A percentile compares a stretch with the other conserved stretches of the same genome.
phyloP scores from a whole-genome alignment of 37 sponge, comb jelly and placozoan species.

The Crambe crambe region DNA sequence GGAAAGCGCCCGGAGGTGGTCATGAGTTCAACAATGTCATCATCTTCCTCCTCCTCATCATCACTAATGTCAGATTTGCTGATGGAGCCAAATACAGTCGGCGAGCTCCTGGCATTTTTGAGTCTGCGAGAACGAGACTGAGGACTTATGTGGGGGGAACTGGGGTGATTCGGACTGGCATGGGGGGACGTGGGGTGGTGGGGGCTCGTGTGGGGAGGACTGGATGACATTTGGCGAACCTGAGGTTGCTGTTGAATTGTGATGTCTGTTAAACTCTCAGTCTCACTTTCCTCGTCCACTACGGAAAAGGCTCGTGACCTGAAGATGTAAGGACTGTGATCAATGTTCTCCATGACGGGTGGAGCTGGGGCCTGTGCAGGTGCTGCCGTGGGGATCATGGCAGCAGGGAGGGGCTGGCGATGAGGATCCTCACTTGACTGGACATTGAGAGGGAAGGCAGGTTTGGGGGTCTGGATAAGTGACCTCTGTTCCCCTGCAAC shows the following conservation, averaged over 20 bases:
- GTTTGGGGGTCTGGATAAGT: constrained; percentile 29
- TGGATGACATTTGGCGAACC: background rate
- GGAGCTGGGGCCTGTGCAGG: background rate
- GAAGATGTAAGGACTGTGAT: constrained; percentile 12
- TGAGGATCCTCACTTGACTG: background rate
- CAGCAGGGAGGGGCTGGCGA: background rate
- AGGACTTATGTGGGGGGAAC: constrained; percentile 23
- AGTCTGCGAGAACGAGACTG: constrained; percentile 41
- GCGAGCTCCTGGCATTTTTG: constrained; percentile 31
- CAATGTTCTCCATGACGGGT: constrained; percentile 14
- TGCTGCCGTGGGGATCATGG: background rate
- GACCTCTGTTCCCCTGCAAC: constrained; percentile 36
- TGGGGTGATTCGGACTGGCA: constrained; percentile 3
- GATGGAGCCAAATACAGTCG: constrained; percentile 10
- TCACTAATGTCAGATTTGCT: constrained; percentile 78
- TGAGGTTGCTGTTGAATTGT: background rate
- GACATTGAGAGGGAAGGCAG: constrained; percentile 56
- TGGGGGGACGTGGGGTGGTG: constrained; percentile 17
- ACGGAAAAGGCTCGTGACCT: constrained; percentile 42
- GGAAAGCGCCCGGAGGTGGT: constrained; percentile 67
- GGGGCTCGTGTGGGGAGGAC: constrained; percentile 11
- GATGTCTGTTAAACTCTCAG: constrained; percentile 33
- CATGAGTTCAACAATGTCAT: constrained; percentile 75
- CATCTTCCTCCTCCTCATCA: constrained; percentile 71
- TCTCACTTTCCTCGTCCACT: constrained; percentile 80